Evolutionary conservation across 2,888 invertebrate species (phyloP), one percentile per base, ranked within the genome.

Genomic region (Epiblema foenella): DNA sequence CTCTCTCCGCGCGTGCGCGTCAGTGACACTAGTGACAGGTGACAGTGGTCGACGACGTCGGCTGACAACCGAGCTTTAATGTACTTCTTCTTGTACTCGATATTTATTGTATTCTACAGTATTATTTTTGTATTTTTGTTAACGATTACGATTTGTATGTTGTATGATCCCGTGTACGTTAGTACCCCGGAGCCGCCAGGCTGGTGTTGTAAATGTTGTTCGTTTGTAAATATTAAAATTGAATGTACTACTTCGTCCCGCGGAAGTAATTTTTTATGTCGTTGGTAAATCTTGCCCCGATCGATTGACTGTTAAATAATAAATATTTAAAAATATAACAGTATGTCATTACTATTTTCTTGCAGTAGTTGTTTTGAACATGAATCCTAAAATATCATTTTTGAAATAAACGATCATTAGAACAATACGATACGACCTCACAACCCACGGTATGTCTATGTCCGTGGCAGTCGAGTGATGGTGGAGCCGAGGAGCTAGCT

Each of bases 41-140:
- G 59, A 42, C 59, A 24, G 12, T 12, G 57, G 46, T 46, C 24
- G 59, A 24, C 42, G 42, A 46, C 71, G 76, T 72, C 56, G 63
- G 63, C 37, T 37, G 52, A 54, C 20, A 42, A 49, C 64, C 52
- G 60, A 82, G 82, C 78, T 82, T 79, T 79, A 79, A 80, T 77
- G 78, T 80, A 84, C 80, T 77, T 71, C 39, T 59, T 82, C 76
- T 77, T 79, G 81, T 81, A 78, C 78, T 78, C 75, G 76, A 83
- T 85, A 88, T 89, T 88, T 88, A 88, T 88, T 88, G 78, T 85
- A 83, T 88, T 88, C 78, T 85, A 83, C 90, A 90, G 91, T 91
- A 91, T 91, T 91, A 91, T 88, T 88, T 81, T 89, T 88, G 85
- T 89, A 88, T 86, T 83, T 81, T 79, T 78, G 82, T 81, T 85